A percentile compares a stretch with the other conserved stretches of the same genome.
phyloP scores from a whole-genome alignment of 1,140 invertebrate species.

The Leptonema lineaticorne region DNA sequence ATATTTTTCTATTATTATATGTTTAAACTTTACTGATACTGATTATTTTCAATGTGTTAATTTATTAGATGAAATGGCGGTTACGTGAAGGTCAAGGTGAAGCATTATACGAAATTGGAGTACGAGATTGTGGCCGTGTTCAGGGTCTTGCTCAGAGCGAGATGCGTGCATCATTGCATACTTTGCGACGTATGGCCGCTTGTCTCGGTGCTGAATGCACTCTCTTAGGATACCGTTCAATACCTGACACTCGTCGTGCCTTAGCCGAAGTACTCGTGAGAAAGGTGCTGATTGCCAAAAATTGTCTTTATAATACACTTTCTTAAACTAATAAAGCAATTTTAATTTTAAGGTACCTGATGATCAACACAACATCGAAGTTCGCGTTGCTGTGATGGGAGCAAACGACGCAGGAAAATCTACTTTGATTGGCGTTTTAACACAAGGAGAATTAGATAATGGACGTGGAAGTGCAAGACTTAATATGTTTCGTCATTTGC shows the following conservation, averaged over 20 bases:
- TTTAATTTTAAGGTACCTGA: constrained; percentile 67
- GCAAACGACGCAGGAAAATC: constrained; percentile 93
- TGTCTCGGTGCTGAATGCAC: constrained; percentile 80
- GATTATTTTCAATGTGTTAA: too few species aligned
- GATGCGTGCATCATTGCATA: constrained; percentile 79
- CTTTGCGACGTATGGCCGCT: constrained; percentile 81
- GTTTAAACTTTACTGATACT: too few species aligned
- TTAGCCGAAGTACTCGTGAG: constrained; percentile 89
- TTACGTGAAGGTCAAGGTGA: constrained; percentile 86
- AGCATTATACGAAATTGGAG: constrained; percentile 95
- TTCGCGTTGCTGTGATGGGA: constrained; percentile 89
- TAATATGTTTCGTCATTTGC: constrained; percentile 94
- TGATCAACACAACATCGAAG: constrained; percentile 86
- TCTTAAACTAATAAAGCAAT: neutral
- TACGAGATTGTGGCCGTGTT: constrained; percentile 88
- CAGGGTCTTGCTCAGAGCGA: constrained; percentile 78
- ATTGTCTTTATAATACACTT: neutral
- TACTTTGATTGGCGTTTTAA: constrained; percentile 90
- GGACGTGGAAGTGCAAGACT: constrained; percentile 90
- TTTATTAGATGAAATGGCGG: constrained; percentile 84
- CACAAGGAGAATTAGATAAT: constrained; percentile 94
- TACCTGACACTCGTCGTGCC: constrained; percentile 50
- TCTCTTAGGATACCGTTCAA: constrained; percentile 64
- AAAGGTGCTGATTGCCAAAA: constrained; percentile 67
- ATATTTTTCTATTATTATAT: too few species aligned